Evolutionary conservation across 1,140 invertebrate genomes (phyloP).

Genomic region (Temnothorax nylanderi): DNA sequence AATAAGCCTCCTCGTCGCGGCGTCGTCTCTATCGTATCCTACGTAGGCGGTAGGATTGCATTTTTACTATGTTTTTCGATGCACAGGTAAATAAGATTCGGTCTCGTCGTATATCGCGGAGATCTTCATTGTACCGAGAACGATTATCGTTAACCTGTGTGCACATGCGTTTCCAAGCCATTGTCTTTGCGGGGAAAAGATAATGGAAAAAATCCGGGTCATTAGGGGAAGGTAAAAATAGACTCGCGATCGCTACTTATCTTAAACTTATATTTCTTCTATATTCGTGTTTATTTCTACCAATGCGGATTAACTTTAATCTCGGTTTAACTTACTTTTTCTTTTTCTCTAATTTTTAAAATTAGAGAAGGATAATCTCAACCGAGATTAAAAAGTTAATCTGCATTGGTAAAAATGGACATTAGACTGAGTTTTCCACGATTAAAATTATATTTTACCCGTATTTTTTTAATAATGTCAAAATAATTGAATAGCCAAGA

Average conservation of each 20-base stretch:
- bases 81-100: neutral
- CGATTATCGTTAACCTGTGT: neutral
- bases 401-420: too few relatives aligned
- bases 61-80: neutral
- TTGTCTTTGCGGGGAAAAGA: neutral
- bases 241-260: neutral
- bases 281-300: neutral
- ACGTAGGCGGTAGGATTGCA: neutral
- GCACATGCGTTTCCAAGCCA: neutral
- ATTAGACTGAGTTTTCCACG: too few relatives aligned
- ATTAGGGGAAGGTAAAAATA: slow-evolving; percentile 4
- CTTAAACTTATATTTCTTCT: neutral
- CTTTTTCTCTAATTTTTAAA: too few relatives aligned
- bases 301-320: too few relatives aligned
- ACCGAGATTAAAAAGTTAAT: too few relatives aligned
- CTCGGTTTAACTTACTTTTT: too few relatives aligned
- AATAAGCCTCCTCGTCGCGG: slow-evolving; percentile 26
- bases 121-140: slow-evolving; percentile 6
- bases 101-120: neutral
- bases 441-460: neutral
- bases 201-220: slow-evolving; percentile 7
- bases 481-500: neutral
- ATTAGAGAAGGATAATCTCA: too few relatives aligned
- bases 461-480: neutral
- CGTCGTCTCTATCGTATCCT: neutral